Conservation (phyloP, 2,797 vertebrate species). For the Platyrinchus mystaceus region DNA sequence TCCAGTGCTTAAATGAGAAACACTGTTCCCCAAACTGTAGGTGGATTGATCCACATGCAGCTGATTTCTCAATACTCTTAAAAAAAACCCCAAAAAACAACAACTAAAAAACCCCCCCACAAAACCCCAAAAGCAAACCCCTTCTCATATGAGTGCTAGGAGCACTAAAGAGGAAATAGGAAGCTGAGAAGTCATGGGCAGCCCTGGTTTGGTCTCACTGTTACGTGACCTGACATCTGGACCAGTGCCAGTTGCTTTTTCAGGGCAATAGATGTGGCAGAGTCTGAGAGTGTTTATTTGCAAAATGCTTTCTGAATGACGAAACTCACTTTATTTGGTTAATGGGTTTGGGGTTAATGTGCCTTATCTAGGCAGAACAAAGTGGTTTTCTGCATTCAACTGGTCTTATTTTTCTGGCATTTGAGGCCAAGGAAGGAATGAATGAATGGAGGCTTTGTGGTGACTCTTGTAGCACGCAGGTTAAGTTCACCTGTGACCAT, state of each 20-base stretch:
- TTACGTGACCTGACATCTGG: not conserved
- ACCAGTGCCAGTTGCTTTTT: not conserved
- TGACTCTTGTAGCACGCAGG: not conserved
- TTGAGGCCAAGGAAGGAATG: not conserved
- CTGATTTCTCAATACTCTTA: not conserved
- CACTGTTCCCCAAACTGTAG: not conserved
- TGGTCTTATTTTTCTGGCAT: not conserved
- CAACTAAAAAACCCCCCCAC: too few relatives aligned
- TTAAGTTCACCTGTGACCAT: constrained; percentile 4
- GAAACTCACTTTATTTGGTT: not conserved
- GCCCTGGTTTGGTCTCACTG: not conserved
- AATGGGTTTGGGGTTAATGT: not conserved
- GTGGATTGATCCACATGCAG: not conserved
- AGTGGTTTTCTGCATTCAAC: not conserved
- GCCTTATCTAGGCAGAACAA: not conserved
- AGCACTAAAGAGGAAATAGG: not conserved
- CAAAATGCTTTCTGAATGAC: not conserved
- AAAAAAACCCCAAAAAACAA: not conserved
- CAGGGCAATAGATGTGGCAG: not conserved
- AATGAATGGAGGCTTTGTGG: constrained; percentile 31
- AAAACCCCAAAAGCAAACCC: not conserved
- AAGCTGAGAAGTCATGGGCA: not conserved
- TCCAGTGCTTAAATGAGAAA: not conserved
- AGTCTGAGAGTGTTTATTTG: not conserved
- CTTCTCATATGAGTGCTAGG: not conserved